Base-by-base conservation (phyloP, 2,113 vertebrate species). In the Gavia stellata region DNA sequence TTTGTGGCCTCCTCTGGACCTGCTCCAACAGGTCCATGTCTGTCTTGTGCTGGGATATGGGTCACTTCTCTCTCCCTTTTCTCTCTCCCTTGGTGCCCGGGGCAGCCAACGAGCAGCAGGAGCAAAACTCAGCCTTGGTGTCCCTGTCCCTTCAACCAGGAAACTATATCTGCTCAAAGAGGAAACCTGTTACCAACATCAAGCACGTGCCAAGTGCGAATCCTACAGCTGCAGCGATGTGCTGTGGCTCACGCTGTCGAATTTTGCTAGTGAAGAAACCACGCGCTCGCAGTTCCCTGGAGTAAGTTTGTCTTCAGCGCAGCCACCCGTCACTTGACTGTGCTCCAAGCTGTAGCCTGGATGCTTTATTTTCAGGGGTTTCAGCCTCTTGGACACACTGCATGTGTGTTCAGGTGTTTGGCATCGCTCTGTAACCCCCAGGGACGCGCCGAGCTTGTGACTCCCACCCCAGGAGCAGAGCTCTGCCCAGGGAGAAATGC, bases 1-100 rank as follows among this genome's bases (percentile, higher is more conserved):
- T 44, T 9, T 0, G 0, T 7, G 12, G 5, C 25, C 58, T 53
- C 53, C 65, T 59, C n/a, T 50, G 31, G 1, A 9, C 49, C 4
- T 2, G 5, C 50, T 63, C 53, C 3, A 16, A 3, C 61, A 34
- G 38, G 0, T 74, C 86, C 14, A 3, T 4, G 5, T 40, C 44
- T 14, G 6, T 49, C 53, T 14, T 9, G 2, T 50, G 34, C 26
- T 75, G 67, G 26, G 15, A 12, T 33, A 17, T 47, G 68, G 26
- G 6, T 24, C 38, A 7, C 36, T 58, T 50, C 23, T 45, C 2
- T 0, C 23, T 65, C 24, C 10, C 17, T 34, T 58, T 58, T 47
- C 16, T 26, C 44, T 42, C 40, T 55, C n/a, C 44, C 33, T 7
- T 26, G 26, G 40, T 56, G 9, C 28, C 26, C 3, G 1, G 59